A percentile compares a stretch with the other conserved stretches of the same genome.
These are phyloP conservation scores for Hypena proboscidalis DNA, from an alignment of 2,888 invertebrate species.

Conservation along the genomic window DNA sequence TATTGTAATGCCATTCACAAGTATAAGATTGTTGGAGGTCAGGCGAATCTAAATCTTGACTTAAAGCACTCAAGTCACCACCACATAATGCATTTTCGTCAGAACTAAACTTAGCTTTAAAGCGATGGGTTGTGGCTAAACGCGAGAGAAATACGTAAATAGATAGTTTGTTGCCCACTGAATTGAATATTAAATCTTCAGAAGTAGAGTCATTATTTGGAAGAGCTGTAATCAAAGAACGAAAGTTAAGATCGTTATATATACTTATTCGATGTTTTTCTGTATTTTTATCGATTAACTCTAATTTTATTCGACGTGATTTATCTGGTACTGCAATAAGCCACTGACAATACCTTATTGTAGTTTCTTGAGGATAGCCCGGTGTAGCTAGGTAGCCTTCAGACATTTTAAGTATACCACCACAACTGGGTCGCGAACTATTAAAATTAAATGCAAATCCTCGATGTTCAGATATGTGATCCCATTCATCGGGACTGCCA, in stretches of 20 bases:
- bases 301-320: slow-evolving; percentile 72
- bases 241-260: slow-evolving; percentile 82
- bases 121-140: slow-evolving; percentile 85
- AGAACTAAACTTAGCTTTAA: slow-evolving; percentile 89
- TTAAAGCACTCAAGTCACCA: slow-evolving; percentile 53
- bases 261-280: slow-evolving; percentile 62
- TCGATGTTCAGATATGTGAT: slow-evolving; percentile 57
- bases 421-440: slow-evolving; percentile 86
- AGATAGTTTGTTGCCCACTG: slow-evolving; percentile 87
- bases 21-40: slow-evolving; percentile 53
- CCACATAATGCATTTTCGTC: slow-evolving; percentile 80
- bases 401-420: slow-evolving; percentile 85
- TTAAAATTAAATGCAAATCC: slow-evolving; percentile 88
- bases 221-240: slow-evolving; percentile 63
- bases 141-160: slow-evolving; percentile 85
- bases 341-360: slow-evolving; percentile 67
- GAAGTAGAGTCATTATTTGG: slow-evolving; percentile 42
- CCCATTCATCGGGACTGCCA: slow-evolving; percentile 59
- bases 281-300: slow-evolving; percentile 80
- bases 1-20: slow-evolving; percentile 67
- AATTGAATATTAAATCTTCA: slow-evolving; percentile 71
- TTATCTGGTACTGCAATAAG: slow-evolving; percentile 60
- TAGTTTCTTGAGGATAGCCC: slow-evolving; percentile 86
- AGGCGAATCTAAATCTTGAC: slow-evolving; percentile 61
- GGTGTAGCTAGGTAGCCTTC: slow-evolving; percentile 89